Evolutionary conservation across 2,113 vertebrate genomes (phyloP).

Genomic region (Psammodynastes pulverulentus): DNA sequence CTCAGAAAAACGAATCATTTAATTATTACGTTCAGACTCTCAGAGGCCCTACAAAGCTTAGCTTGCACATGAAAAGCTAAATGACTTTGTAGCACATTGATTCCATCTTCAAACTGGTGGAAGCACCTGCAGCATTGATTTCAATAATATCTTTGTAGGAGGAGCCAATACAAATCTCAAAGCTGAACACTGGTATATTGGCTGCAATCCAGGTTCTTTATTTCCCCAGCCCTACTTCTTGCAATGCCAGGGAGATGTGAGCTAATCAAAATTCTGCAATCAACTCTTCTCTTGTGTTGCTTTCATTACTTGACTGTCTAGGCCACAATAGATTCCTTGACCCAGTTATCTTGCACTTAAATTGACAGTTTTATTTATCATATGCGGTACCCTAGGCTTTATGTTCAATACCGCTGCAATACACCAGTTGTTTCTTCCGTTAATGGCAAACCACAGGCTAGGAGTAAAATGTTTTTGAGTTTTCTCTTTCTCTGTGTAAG

Average conservation of each 20-base stretch:
- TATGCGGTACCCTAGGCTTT: conserved; percentile 24
- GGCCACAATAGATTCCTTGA: conserved; percentile 4
- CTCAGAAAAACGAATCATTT: not conserved
- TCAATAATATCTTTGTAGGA: not conserved
- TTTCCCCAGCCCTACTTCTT: conserved; percentile 29
- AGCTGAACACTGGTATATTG: not conserved
- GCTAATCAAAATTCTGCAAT: conserved; percentile 32
- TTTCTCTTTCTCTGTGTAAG: conserved; percentile 35
- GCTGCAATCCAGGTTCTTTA: conserved; percentile 19
- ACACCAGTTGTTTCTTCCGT: conserved; percentile 47
- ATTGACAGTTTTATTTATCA: conserved; percentile 36
- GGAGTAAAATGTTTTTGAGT: conserved; percentile 3
- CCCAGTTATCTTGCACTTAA: not conserved
- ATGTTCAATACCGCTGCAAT: conserved; percentile 16
- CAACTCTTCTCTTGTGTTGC: conserved; percentile 14
- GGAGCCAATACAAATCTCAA: not conserved
- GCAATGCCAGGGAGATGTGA: conserved; percentile 31
- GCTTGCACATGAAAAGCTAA: not conserved
- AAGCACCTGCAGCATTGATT: not conserved
- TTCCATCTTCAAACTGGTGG: not conserved
- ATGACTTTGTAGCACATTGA: not conserved
- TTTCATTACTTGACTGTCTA: conserved; percentile 16
- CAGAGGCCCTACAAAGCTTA: not conserved
- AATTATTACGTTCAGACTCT: not conserved
- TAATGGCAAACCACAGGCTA: conserved; percentile 50